These are phyloP conservation scores for Eulithis prunata DNA, from an alignment of 2,888 invertebrate genomes.

Conservation along the genomic window DNA sequence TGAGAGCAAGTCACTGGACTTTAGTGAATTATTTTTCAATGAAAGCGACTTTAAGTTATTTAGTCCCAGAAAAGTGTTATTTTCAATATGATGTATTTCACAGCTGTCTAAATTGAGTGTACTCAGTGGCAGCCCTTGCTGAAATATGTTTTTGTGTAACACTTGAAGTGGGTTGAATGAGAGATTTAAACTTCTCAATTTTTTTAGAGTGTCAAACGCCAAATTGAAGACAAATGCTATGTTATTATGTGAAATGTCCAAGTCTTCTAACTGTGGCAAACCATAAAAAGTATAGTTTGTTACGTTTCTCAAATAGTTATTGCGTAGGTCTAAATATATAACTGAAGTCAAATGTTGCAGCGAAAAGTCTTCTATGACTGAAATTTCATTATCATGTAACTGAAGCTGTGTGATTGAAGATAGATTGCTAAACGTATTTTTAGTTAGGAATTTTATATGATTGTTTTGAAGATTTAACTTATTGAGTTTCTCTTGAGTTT, in stretches of 20 bases:
- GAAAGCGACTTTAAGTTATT: slow-evolving; percentile 91
- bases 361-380: slow-evolving; percentile 91
- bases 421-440: slow-evolving; percentile 89
- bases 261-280: slow-evolving; percentile 90
- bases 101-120: slow-evolving; percentile 90
- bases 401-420: slow-evolving; percentile 90
- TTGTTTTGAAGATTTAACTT: slow-evolving; percentile 93
- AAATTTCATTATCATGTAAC: slow-evolving; percentile 91
- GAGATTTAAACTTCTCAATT: slow-evolving; percentile 90
- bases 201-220: slow-evolving; percentile 90
- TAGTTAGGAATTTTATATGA: slow-evolving; percentile 88
- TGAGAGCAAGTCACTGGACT: slow-evolving; percentile 87
- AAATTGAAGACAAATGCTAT: slow-evolving; percentile 88
- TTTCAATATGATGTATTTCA: slow-evolving; percentile 89
- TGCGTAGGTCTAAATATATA: slow-evolving; percentile 90
- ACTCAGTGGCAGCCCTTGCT: slow-evolving; percentile 90
- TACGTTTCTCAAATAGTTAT: slow-evolving; percentile 88
- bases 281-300: slow-evolving; percentile 90
- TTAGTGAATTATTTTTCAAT: slow-evolving; percentile 89
- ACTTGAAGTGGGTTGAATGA: slow-evolving; percentile 90
- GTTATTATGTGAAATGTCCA: slow-evolving; percentile 90
- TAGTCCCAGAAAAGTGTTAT: slow-evolving; percentile 89
- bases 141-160: slow-evolving; percentile 89
- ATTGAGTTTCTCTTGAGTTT: slow-evolving; percentile 91
- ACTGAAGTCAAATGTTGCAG: slow-evolving; percentile 90